Percentiles rank a stretch among this genome's conserved stretches.
These are phyloP conservation scores for Dendrocopos noguchii DNA, from an alignment of 2,113 vertebrate genomes.

Conservation along the genomic window DNA sequence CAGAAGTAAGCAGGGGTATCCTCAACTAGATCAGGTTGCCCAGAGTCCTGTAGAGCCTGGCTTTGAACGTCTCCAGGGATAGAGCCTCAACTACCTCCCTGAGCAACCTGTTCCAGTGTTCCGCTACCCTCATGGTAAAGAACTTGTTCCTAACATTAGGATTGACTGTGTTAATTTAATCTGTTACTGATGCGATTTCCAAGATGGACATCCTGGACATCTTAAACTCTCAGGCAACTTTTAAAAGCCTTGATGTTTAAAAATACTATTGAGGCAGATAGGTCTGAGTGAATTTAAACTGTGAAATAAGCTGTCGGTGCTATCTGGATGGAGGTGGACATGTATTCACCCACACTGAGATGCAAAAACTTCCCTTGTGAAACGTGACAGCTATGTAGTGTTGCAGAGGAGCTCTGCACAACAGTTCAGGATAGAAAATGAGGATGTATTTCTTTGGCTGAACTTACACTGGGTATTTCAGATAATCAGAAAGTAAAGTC, in stretches of 20 bases:
- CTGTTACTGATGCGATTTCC: neutral
- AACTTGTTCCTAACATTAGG: no score
- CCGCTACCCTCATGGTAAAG: no score
- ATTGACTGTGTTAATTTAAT: neutral
- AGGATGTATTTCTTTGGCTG: constrained; percentile 14
- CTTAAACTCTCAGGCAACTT: constrained; percentile 6
- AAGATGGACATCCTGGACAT: neutral
- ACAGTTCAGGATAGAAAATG: neutral
- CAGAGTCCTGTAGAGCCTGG: no score
- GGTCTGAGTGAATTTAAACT: constrained; percentile 54
- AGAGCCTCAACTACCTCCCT: no score
- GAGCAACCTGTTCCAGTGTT: no score
- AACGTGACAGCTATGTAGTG: constrained; percentile 11
- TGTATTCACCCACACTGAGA: constrained; percentile 39
- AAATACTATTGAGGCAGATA: constrained; percentile 57
- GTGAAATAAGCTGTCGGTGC: constrained; percentile 49
- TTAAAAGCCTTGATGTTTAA: constrained; percentile 34
- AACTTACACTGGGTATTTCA: constrained; percentile 19
- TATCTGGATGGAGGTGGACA: constrained; percentile 42
- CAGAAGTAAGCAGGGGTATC: no score
- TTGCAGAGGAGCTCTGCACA: neutral
- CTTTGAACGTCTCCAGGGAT: no score
- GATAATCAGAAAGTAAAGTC: constrained; percentile 51
- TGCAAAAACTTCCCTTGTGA: constrained; percentile 22
- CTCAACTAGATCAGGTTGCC: no score